A percentile compares a stretch with the other conserved stretches of the same genome.
Evolutionary conservation across 1,140 invertebrate species (phyloP).

Genomic region (Metopolophium dirhodum): DNA sequence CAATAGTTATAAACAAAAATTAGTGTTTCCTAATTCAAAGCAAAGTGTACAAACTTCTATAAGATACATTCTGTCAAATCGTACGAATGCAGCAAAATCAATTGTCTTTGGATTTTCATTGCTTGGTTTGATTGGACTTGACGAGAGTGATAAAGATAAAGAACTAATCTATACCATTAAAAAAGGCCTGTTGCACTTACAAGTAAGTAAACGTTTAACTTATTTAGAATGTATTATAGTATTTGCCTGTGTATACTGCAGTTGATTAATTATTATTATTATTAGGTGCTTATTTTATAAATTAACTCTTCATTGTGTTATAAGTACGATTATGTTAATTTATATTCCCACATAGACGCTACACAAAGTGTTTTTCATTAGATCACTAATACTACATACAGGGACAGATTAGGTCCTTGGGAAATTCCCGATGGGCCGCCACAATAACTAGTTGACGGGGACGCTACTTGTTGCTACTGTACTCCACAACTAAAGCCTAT

Average conservation of each 20-base stretch:
- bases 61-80: neutral
- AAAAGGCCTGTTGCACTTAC: slow-evolving; percentile 73
- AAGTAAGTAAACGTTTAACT: slow-evolving; percentile 62
- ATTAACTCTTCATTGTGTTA: too few species aligned
- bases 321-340: neutral
- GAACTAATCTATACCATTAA: slow-evolving; percentile 77
- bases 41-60: neutral
- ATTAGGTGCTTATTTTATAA: too few species aligned
- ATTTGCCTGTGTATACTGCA: neutral
- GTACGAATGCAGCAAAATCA: neutral
- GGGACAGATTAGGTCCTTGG: too few species aligned
- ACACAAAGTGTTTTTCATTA: neutral
- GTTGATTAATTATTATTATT: neutral
- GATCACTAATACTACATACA: neutral
- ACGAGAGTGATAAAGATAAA: slow-evolving; percentile 70
- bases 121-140: slow-evolving; percentile 47
- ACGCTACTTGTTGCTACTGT: too few species aligned
- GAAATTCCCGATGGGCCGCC: too few species aligned
- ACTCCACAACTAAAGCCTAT: too few species aligned
- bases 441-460: too few species aligned
- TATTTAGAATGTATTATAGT: neutral
- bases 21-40: neutral
- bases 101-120: slow-evolving; percentile 38
- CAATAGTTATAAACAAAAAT: neutral
- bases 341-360: neutral